Base-by-base conservation (phyloP, 2,888 invertebrate species). In the Eilema griseolum region DNA sequence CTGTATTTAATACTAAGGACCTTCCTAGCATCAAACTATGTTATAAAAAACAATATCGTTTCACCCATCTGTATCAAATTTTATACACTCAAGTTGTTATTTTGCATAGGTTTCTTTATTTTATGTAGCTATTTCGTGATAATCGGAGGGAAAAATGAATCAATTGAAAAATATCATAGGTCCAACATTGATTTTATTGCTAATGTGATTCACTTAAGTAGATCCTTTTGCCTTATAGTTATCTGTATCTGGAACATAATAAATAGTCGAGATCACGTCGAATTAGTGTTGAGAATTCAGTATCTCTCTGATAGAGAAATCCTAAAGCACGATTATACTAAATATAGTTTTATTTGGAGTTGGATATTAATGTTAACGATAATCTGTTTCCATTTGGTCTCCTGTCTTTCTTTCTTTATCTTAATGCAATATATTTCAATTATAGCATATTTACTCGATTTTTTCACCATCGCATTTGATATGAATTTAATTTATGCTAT, bases 401-500 rank as follows among this genome's bases (percentile, higher is more conserved):
- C 24, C 14, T 46, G 31, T 7, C 1, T 16, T 11, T 0, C 7
- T 16, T 28, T 23, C 3, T 46, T 28, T 23, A 16, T 61, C 16
- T 31, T 28, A 24, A 3, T 46, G 7, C 20, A 61, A 5, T 41
- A 61, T 16, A 5, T 28, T n/a, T 10, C n/a, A 11, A 23, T 67
- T 14, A 10, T 20, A 28, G 16, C 11, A 10, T 61, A 33, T 23
- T 23, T 33, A 23, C 24, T 65, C 0, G 31, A 56, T 56, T 2
- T 33, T 31, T 26, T 67, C 1, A 20, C 31, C 12, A 56, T 70
- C 0, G 61, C 52, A 14, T 72, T 72, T 28, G 72, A 74, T 57
- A 61, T 72, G 3, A 62, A 74, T 52, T 63, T 70, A 14, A 31
- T 74, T n/a, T 72, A 63, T 52, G 62, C 60, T 62, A 68, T 70